Evolutionary conservation across 2,888 invertebrate genomes (phyloP), one percentile per base, ranked within the genome.

Genomic region (Copidosoma aretas): DNA sequence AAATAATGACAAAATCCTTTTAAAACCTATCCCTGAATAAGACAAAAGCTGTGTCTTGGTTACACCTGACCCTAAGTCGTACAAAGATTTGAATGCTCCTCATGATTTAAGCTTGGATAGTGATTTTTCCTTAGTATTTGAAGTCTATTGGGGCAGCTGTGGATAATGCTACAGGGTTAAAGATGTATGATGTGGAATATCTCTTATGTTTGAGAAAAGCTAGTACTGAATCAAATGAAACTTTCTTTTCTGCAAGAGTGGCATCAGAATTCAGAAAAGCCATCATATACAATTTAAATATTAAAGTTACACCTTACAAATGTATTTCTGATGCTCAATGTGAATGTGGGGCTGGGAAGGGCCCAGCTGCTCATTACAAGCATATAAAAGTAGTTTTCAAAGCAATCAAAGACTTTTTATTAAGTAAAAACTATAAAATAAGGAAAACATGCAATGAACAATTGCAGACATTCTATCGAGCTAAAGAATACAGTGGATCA

Each of bases 261-360:
- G 32, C 32, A 8, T 32, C 32, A 32, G 32, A 32, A 32, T 32
- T 32, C 8, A 19, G 19, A 19, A 49, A 49, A 5, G 19, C 15
- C 10, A 41, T 53, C n/a, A 43, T 62, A 53, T 62, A 62, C 19
- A 54, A n/a, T 53, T 22, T 62, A 12, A 41, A 54, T 54, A 19
- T 62, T 12, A 62, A 62, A 54, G 4, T 62, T n/a, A 43, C 39
- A 39, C 41, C 53, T 22, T 53, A 62, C 39, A 53, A 62, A 54
- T 62, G 39, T 21, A 62, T 62, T 41, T 53, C 53, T 32, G 43
- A n/a, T 17, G 43, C 62, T 12, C 41, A 46, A 15, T 49, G 49
- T 49, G 72, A 73, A 58, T 72, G 64, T 70, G 63, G 64, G 61
- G 73, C 64, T 59, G 70, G 67, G 24, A 63, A 64, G 56, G 70